Evolutionary conservation across 2,113 vertebrate genomes (phyloP).

Genomic region (Pomatostomus ruficeps): DNA sequence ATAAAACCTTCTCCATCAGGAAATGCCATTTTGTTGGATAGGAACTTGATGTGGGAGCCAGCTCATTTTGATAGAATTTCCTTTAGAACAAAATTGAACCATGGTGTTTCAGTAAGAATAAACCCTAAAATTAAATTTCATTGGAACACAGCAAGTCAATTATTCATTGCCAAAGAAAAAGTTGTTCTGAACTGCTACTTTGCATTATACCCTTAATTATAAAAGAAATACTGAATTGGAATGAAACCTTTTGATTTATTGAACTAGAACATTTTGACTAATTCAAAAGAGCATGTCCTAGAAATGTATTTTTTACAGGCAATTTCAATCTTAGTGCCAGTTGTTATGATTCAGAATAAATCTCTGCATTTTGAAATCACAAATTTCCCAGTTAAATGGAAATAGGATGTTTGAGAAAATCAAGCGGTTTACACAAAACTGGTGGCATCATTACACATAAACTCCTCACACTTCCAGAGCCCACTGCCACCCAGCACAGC

Average conservation of each 20-base stretch:
- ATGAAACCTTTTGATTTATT: slow-evolving; percentile 46
- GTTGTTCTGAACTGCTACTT: slow-evolving; percentile 35
- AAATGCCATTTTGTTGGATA: background rate
- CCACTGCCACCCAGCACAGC: background rate
- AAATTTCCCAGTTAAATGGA: background rate
- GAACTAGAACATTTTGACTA: slow-evolving; percentile 50
- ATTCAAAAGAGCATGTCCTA: slow-evolving; percentile 20
- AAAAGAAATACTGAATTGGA: slow-evolving; percentile 34
- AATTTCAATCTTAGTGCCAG: slow-evolving; percentile 1
- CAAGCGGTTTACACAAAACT: background rate
- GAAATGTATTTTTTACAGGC: slow-evolving; percentile 29
- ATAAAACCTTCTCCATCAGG: background rate
- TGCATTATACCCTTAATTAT: slow-evolving; percentile 40
- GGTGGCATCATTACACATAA: accelerated
- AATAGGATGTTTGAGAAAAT: background rate
- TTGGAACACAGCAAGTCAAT: background rate
- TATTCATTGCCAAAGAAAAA: slow-evolving; percentile 20
- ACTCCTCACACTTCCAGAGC: background rate
- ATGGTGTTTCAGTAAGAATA: background rate
- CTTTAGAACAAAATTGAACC: background rate
- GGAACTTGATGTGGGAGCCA: background rate
- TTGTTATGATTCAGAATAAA: slow-evolving; percentile 13
- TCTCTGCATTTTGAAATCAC: background rate
- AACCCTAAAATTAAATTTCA: slow-evolving; percentile 14
- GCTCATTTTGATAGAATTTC: background rate